Base-by-base conservation (phyloP, 2,797 vertebrate genomes). In the Gadopsis bispinosus region DNA sequence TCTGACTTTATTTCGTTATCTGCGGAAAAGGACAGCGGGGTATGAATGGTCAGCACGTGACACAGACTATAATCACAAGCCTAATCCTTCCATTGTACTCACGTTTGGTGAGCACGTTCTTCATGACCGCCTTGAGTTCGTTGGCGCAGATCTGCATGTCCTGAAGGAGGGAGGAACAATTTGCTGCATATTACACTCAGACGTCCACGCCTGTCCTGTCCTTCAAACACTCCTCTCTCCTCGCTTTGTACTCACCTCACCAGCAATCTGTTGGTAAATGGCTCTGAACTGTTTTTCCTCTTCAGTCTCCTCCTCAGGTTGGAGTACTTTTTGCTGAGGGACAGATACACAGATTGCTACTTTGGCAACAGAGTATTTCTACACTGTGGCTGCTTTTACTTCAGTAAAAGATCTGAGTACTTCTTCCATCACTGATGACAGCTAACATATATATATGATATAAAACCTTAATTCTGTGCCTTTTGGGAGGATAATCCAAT, bases 61-160 rank as follows among this genome's bases (percentile, higher is more conserved):
- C 0, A 19, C 20, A 22, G 5, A 56, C 0, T 20, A 0, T 4
- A 33, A n/a, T 0, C 11, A 11, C 9, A 4, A 47, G 8, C 0
- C 9, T 2, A 3, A 29, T 22, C 7, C 29, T n/a, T 62, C 43
- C 19, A 17, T n/a, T 41, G 0, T 4, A 89, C 97, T 97, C 91
- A 99, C 98, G 92, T 96, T 96, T 99, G 83, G 95, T 90, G 41
- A 99, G 90, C 0, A 97, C 96, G 0, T 94, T 97, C 88, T 96
- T 99, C 87, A 99, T 96, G 87, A 99, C 89, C 0, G 84, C 95
- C 88, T 92, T 96, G 70, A 99, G 96, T 88, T 99, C 98, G 22
- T 96, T 97, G 79, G 98, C 97, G 73, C 96, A 97, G 89, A 99
- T 96, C 89, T 99, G 96, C 98, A 99, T 97, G 84, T 99, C 98